These are phyloP conservation scores for Synchiropus splendidus DNA, from an alignment of 2,113 vertebrate species.

Conservation along the genomic window DNA sequence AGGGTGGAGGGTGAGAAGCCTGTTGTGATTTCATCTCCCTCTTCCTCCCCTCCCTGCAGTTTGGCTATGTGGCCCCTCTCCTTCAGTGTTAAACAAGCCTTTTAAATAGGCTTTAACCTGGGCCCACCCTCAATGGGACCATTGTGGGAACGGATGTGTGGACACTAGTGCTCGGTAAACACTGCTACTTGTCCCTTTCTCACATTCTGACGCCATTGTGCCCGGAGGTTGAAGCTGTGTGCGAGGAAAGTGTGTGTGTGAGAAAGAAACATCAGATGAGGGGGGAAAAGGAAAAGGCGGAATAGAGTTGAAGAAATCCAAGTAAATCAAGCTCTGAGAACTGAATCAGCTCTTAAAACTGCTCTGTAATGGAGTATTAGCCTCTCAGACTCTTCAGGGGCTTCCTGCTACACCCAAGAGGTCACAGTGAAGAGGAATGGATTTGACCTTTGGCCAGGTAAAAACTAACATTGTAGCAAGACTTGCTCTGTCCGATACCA, in stretches of 20 bases:
- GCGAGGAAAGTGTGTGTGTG: slow-evolving; percentile 7
- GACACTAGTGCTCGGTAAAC: slow-evolving; percentile 64
- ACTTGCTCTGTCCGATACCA: too few species aligned
- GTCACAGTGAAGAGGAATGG: too few species aligned
- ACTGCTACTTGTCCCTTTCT: slow-evolving; percentile 60
- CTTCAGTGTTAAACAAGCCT: slow-evolving; percentile 63
- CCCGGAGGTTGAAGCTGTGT: slow-evolving; percentile 17
- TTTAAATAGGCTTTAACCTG: slow-evolving; percentile 70
- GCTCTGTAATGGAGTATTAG: too few species aligned
- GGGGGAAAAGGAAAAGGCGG: too few species aligned
- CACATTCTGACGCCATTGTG: slow-evolving; percentile 45
- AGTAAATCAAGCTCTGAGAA: too few species aligned
- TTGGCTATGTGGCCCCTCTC: slow-evolving; percentile 60
- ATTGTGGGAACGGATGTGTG: slow-evolving; percentile 70
- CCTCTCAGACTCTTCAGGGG: too few species aligned
- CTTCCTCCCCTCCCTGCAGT: slow-evolving; percentile 37
- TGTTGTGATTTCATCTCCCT: slow-evolving; percentile 39
- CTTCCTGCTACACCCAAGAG: too few species aligned
- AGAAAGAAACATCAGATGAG: neutral
- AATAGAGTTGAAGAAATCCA: too few species aligned
- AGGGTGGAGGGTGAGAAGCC: slow-evolving; percentile 35
- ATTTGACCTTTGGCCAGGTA: too few species aligned
- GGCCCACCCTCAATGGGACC: slow-evolving; percentile 65
- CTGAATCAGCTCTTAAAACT: slow-evolving; percentile 28
- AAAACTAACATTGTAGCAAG: too few species aligned